Evolutionary conservation across 2,113 vertebrate species (phyloP).

Genomic region (Pluvialis apricaria): DNA sequence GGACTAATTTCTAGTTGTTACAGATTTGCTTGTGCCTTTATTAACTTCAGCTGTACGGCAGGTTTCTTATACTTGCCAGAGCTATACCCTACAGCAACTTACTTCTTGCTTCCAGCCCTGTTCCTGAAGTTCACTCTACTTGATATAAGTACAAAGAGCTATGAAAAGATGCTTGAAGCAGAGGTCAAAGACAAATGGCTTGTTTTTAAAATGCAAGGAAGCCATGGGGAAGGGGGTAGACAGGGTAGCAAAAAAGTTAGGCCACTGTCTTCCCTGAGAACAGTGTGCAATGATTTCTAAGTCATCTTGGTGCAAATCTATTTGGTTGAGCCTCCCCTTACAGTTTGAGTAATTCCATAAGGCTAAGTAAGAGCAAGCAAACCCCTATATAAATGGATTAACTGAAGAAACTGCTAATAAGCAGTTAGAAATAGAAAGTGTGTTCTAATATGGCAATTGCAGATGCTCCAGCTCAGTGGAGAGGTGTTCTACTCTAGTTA

Average conservation of each 20-base stretch:
- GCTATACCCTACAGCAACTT: background rate
- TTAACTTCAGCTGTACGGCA: background rate
- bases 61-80: background rate
- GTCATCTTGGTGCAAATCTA: background rate
- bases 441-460: background rate
- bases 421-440: background rate
- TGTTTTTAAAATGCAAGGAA: background rate
- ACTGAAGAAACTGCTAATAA: background rate
- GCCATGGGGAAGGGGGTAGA: too few species aligned
- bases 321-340: background rate
- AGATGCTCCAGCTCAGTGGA: background rate
- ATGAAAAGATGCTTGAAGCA: background rate
- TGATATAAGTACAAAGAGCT: background rate
- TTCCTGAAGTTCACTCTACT: background rate
- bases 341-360: background rate
- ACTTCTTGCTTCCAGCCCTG: background rate
- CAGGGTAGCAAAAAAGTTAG: background rate
- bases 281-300: fast-evolving
- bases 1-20: background rate
- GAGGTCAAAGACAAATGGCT: background rate
- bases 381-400: background rate
- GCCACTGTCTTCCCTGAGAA: background rate
- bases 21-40: background rate
- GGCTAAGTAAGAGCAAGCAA: background rate
- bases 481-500: background rate